phyloP scores from a whole-genome alignment of 2,888 invertebrate genomes.

The Drosophila flavopinicola region DNA sequence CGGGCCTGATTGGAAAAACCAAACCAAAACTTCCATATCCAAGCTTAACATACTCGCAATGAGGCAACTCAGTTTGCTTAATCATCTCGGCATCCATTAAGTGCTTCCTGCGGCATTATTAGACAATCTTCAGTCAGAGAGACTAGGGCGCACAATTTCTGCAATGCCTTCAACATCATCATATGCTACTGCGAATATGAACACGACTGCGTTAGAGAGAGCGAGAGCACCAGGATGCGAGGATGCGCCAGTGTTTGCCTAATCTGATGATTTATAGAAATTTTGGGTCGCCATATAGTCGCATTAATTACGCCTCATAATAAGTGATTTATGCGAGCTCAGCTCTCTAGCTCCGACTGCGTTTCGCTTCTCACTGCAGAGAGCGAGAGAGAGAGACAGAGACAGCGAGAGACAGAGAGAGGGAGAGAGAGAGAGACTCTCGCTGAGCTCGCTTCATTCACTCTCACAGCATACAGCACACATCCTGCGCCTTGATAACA shows the following conservation, averaged over 20 bases:
- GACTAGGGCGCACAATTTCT: constrained; percentile 23
- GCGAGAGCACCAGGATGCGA: constrained; percentile 6
- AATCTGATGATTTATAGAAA: constrained; percentile 85
- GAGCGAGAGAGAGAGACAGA: too few relatives aligned
- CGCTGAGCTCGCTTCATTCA: constrained; percentile 25
- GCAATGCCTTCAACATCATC: constrained; percentile 29
- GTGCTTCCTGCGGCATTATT: constrained; percentile 58
- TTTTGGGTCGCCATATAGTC: constrained; percentile 84
- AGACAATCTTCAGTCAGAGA: constrained; percentile 57
- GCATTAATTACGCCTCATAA: constrained; percentile 85
- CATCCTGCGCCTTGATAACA: constrained; percentile 68
- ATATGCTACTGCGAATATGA: constrained; percentile 22
- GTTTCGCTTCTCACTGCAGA: too few relatives aligned
- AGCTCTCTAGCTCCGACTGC: too few relatives aligned
- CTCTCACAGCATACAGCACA: constrained; percentile 1
- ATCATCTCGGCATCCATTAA: constrained; percentile 51
- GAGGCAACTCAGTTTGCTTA: constrained; percentile 31
- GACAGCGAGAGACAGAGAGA: too few relatives aligned
- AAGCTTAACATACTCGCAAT: constrained; percentile 15
- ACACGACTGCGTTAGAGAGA: background rate
- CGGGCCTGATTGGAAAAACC: too few relatives aligned
- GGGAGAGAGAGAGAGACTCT: too few relatives aligned
- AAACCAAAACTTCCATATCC: background rate
- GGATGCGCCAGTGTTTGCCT: constrained; percentile 69
- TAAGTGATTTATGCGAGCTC: constrained; percentile 84